Conservation (phyloP, 2,797 vertebrate genomes). For the Vipera latastei region DNA sequence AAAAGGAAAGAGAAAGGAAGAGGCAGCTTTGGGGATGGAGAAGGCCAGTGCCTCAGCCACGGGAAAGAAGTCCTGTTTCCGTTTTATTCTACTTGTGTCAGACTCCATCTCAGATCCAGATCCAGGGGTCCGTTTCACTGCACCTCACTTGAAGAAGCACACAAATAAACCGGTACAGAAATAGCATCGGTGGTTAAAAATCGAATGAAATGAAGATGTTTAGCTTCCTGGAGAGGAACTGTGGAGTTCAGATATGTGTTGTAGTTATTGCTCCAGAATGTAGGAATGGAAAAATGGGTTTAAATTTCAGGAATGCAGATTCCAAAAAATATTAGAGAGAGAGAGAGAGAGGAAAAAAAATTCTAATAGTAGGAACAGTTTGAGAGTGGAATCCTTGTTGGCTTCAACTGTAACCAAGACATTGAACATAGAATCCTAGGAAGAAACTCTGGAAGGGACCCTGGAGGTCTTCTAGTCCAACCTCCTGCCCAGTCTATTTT, state of each 20-base stretch:
- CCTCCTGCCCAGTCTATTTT: background rate
- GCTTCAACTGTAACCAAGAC: background rate
- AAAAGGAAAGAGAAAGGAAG: background rate
- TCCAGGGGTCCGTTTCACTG: background rate
- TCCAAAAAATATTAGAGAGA: background rate
- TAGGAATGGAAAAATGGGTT: background rate
- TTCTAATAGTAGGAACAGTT: background rate
- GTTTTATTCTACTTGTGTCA: background rate
- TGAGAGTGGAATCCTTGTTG: background rate
- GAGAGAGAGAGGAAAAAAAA: background rate
- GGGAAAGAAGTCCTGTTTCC: background rate
- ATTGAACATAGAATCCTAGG: background rate
- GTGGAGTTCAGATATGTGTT: background rate
- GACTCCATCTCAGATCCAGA: background rate
- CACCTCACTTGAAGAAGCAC: background rate
- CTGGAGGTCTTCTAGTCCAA: background rate
- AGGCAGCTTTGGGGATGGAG: background rate
- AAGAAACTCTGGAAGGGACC: background rate
- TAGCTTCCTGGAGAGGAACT: background rate
- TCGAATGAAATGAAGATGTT: background rate
- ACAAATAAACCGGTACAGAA: background rate
- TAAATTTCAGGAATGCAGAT: background rate
- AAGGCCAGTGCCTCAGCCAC: background rate
- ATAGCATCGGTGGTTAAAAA: background rate
- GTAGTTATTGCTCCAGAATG: background rate